Evolutionary conservation across 2,888 invertebrate species (phyloP).

Genomic region (Pristionchus fissidentatus): DNA sequence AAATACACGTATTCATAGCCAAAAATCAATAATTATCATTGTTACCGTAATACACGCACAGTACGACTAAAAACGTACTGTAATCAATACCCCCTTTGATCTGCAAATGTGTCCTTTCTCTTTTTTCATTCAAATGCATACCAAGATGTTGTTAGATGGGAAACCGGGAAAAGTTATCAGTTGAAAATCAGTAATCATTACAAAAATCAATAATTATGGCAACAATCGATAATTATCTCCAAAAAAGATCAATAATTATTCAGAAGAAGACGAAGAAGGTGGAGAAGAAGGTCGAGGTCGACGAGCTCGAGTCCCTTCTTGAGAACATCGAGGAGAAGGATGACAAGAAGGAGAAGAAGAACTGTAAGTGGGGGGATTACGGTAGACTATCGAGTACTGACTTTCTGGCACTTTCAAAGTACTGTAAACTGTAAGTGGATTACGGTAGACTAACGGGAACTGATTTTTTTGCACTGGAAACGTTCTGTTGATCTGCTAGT

Average conservation of each 20-base stretch:
- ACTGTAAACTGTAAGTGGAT: not conserved
- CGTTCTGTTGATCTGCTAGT: not conserved
- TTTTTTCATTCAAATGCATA: too few species aligned
- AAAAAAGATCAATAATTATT: too few species aligned
- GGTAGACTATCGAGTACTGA: not conserved
- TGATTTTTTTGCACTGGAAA: not conserved
- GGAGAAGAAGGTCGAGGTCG: slow-evolving; percentile 56
- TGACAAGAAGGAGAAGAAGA: slow-evolving; percentile 56
- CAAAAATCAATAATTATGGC: too few species aligned
- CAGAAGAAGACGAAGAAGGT: slow-evolving; percentile 49
- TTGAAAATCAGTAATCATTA: too few species aligned
- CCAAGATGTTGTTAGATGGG: not conserved
- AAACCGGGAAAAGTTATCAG: too few species aligned
- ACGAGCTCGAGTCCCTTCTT: slow-evolving; percentile 71
- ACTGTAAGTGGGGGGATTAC: not conserved
- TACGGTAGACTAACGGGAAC: not conserved
- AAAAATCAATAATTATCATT: too few species aligned
- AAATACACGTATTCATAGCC: too few species aligned
- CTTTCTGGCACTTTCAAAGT: not conserved
- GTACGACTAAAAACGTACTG: too few species aligned
- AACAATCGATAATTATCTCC: too few species aligned
- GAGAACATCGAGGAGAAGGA: slow-evolving; percentile 73
- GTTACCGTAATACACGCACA: too few species aligned
- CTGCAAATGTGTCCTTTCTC: too few species aligned
- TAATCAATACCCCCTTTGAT: too few species aligned